Percentiles rank a stretch among this genome's conserved stretches.
phyloP scores from a whole-genome alignment of 2,888 invertebrate genomes.

The Nymphalis polychloros region DNA sequence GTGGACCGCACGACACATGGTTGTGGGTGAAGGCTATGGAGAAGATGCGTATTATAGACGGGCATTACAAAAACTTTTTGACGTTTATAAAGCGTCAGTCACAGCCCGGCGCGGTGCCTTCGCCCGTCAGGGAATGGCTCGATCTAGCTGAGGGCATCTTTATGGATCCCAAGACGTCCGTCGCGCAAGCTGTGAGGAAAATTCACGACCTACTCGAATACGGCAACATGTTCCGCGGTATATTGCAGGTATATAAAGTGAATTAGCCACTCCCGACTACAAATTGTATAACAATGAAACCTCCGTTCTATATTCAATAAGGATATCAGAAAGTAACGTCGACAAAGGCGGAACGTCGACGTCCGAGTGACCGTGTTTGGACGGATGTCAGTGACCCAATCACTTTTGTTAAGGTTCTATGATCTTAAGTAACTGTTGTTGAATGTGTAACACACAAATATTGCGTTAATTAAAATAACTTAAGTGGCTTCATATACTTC shows the following conservation, averaged over 20 bases:
- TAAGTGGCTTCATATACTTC: too few species aligned
- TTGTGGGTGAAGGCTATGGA: slow-evolving; percentile 84
- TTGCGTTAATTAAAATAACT: too few species aligned
- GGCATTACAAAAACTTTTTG: slow-evolving; percentile 85
- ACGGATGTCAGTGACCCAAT: slow-evolving; percentile 45
- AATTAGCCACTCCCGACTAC: background rate
- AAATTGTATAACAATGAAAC: slow-evolving; percentile 17
- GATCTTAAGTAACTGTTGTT: slow-evolving; percentile 7
- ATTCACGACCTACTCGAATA: slow-evolving; percentile 83
- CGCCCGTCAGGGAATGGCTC: slow-evolving; percentile 71
- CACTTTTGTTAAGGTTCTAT: slow-evolving; percentile 34
- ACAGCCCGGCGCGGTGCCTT: slow-evolving; percentile 63
- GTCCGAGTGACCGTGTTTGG: slow-evolving; percentile 40
- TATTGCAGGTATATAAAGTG: slow-evolving; percentile 81
- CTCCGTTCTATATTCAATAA: slow-evolving; percentile 33
- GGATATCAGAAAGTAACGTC: slow-evolving; percentile 33
- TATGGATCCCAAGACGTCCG: slow-evolving; percentile 82
- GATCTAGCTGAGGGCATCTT: slow-evolving; percentile 86
- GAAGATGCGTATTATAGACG: slow-evolving; percentile 83
- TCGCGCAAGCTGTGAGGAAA: slow-evolving; percentile 80
- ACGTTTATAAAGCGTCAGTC: slow-evolving; percentile 79
- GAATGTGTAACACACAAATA: background rate
- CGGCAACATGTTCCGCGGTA: slow-evolving; percentile 85
- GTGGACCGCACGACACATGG: slow-evolving; percentile 73
- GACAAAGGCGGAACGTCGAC: slow-evolving; percentile 32